Evolutionary conservation across 2,797 vertebrate genomes (phyloP).

Genomic region (Myioborus miniatus): DNA sequence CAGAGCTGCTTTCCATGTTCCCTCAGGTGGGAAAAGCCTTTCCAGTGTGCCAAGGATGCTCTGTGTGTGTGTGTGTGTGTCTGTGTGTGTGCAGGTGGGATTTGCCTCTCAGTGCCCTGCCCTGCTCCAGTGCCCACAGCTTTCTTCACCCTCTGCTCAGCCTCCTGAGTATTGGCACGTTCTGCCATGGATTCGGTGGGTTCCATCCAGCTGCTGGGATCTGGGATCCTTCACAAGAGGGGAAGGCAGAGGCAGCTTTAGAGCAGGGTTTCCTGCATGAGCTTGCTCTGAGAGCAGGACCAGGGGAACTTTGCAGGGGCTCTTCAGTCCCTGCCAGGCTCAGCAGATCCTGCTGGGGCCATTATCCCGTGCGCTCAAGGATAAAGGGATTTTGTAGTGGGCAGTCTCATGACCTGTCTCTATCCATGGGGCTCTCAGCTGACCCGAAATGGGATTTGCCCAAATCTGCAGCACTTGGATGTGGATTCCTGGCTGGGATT

Average conservation of each 20-base stretch:
- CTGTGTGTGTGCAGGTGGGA: background rate
- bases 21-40: background rate
- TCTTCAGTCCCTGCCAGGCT: background rate
- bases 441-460: background rate
- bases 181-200: background rate
- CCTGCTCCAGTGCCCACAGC: fast-evolving
- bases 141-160: background rate
- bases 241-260: no score
- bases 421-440: background rate
- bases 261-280: background rate
- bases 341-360: background rate
- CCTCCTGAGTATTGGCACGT: background rate
- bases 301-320: background rate
- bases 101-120: background rate
- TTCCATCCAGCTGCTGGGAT: background rate
- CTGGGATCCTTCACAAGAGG: background rate
- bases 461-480: background rate
- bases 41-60: fast-evolving
- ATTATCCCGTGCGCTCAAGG: background rate
- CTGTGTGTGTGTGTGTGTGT: no score
- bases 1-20: background rate
- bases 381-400: background rate
- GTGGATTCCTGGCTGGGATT: background rate
- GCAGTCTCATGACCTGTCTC: background rate
- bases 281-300: background rate